Conservation (phyloP, 1,140 invertebrate species). For the Cylas formicarius region DNA sequence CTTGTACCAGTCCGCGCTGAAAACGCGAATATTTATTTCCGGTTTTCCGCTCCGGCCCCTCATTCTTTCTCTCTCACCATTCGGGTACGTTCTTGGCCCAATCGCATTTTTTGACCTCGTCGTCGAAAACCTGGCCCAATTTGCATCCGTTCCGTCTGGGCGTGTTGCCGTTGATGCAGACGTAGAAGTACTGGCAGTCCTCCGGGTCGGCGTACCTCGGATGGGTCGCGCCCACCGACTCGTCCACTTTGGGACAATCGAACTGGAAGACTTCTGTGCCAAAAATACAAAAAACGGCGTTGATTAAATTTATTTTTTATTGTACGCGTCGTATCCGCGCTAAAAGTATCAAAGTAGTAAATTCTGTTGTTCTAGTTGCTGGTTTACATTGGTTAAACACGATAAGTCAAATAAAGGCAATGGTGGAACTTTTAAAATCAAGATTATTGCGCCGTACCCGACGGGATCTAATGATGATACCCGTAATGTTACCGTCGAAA, state of each 20-base stretch:
- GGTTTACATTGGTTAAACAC: too few relatives aligned
- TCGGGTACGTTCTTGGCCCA: conserved; percentile 85
- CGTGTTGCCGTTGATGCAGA: conserved; percentile 79
- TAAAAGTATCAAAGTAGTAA: background rate
- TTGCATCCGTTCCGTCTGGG: conserved; percentile 80
- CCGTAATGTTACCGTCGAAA: too few relatives aligned
- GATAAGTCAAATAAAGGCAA: too few relatives aligned
- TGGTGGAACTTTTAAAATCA: too few relatives aligned
- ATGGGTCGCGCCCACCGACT: conserved; percentile 64
- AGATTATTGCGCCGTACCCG: too few relatives aligned
- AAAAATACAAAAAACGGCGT: conserved; percentile 3
- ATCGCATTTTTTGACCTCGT: conserved; percentile 71
- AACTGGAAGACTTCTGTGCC: conserved; percentile 79
- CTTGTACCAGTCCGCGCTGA: conserved; percentile 80
- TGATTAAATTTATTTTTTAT: conserved; percentile 2
- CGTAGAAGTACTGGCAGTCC: conserved; percentile 88
- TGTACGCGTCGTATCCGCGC: too few relatives aligned
- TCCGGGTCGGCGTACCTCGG: conserved; percentile 81
- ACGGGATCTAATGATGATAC: too few relatives aligned
- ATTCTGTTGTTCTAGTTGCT: too few relatives aligned
- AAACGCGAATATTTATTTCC: too few relatives aligned
- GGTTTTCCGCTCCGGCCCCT: too few relatives aligned
- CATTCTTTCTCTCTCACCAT: too few relatives aligned
- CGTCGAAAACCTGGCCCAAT: conserved; percentile 86
- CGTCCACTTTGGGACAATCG: conserved; percentile 71